Percentiles rank a stretch among this genome's conserved stretches.
Evolutionary conservation across 1,140 invertebrate genomes (phyloP).

Genomic region (Zaprionus davidi): DNA sequence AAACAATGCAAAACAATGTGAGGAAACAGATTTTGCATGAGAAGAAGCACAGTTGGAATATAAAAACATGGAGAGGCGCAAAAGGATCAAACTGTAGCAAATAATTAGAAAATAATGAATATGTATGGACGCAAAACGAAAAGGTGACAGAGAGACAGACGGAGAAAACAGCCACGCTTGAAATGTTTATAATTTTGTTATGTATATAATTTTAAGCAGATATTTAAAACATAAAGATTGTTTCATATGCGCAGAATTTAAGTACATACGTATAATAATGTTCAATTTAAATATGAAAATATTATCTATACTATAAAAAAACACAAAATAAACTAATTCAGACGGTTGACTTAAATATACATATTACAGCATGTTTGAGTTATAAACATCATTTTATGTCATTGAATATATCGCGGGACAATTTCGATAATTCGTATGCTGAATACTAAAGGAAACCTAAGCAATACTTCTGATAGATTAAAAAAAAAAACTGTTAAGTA

Average conservation of each 20-base stretch:
- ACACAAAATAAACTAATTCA: conserved; percentile 46
- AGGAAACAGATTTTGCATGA: conserved; percentile 29
- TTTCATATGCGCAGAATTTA: conserved; percentile 73
- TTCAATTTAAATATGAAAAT: conserved; percentile 75
- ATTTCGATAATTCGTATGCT: neutral
- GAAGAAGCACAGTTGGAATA: conserved; percentile 22
- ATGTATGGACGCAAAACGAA: conserved; percentile 54
- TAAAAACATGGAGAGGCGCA: conserved; percentile 14
- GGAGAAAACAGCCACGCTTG: conserved; percentile 69
- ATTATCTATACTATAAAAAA: conserved; percentile 70
- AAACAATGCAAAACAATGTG: conserved; percentile 36
- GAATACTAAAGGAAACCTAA: too few relatives aligned
- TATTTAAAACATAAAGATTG: conserved; percentile 72
- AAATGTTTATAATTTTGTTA: conserved; percentile 82
- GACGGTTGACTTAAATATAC: conserved; percentile 40
- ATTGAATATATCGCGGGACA: neutral
- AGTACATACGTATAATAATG: conserved; percentile 70
- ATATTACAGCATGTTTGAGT: conserved; percentile 7
- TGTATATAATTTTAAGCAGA: conserved; percentile 78
- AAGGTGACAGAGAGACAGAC: conserved; percentile 50
- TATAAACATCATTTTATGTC: neutral
- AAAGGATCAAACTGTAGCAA: conserved; percentile 61
- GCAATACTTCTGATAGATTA: too few relatives aligned
- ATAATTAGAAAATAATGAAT: conserved; percentile 65
- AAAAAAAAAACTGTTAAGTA: too few relatives aligned